Evolutionary conservation across 2,888 invertebrate species (phyloP).

Genomic region (Incurvaria masculella): DNA sequence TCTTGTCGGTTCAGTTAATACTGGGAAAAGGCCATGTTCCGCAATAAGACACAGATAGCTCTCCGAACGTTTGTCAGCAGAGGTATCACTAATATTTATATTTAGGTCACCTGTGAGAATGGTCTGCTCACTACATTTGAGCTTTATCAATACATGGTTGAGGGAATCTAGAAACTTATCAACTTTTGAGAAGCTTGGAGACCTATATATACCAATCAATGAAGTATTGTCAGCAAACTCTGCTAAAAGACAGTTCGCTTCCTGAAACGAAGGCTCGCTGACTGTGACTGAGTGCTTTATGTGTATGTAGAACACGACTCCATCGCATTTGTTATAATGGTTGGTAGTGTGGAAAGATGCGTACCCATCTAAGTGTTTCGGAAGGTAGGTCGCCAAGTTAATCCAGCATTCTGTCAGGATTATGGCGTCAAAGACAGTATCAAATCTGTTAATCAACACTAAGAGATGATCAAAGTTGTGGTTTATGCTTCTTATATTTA

Average conservation of each 20-base stretch:
- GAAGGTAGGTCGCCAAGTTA: neutral
- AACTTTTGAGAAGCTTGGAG: neutral
- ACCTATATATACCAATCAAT: neutral
- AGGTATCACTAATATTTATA: neutral
- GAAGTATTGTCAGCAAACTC: neutral
- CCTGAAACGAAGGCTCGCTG: neutral
- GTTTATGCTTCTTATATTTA: neutral
- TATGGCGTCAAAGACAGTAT: neutral
- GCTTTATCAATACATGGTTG: neutral
- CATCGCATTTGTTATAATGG: neutral
- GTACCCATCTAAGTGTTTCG: neutral
- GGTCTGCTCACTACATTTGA: neutral
- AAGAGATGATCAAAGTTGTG: neutral
- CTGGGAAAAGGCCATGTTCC: neutral
- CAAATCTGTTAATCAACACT: neutral
- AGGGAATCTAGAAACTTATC: neutral
- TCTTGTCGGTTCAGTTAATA: neutral
- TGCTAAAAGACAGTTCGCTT: neutral
- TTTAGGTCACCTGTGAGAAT: neutral
- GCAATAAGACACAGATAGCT: neutral
- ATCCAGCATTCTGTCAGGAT: neutral
- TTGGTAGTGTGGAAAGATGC: neutral
- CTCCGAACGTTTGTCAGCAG: neutral
- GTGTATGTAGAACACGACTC: neutral
- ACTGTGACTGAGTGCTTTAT: neutral